Evolutionary conservation across 2,797 vertebrate genomes (phyloP).

Genomic region (Brachyrhaphis roseni): DNA sequence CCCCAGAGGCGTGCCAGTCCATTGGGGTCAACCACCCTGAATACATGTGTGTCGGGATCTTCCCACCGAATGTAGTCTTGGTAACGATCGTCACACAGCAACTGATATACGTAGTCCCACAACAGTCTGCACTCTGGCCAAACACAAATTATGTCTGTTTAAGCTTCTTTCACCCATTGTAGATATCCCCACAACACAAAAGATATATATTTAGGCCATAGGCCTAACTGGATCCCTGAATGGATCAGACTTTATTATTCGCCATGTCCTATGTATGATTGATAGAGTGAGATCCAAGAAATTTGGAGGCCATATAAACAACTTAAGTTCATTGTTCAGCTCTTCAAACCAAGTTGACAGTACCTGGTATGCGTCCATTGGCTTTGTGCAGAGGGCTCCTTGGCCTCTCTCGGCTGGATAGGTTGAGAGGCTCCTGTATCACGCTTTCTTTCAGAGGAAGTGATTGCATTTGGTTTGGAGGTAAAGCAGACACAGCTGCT

Average conservation of each 20-base stretch:
- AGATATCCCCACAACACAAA: not conserved
- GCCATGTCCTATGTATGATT: not conserved
- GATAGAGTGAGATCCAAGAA: not conserved
- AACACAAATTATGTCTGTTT: not conserved
- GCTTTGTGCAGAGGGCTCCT: conserved; percentile 58
- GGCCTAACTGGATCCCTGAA: not conserved
- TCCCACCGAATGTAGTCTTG: conserved; percentile 90
- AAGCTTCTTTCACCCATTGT: not conserved
- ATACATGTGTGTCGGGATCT: conserved; percentile 83
- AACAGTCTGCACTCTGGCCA: conserved; percentile 88
- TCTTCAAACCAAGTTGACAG: not conserved
- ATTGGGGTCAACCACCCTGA: conserved; percentile 88
- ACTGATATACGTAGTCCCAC: conserved; percentile 91
- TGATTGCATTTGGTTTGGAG: conserved; percentile 15
- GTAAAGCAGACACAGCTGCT: conserved; percentile 9
- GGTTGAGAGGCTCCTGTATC: conserved; percentile 76
- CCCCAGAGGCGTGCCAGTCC: conserved; percentile 93
- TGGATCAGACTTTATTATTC: not conserved
- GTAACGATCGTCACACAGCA: conserved; percentile 87
- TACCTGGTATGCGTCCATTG: conserved; percentile 88
- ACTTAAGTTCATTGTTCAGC: not conserved
- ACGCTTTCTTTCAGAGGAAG: conserved; percentile 12
- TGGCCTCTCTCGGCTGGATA: conserved; percentile 69
- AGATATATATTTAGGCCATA: not conserved
- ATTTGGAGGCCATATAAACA: not conserved